Base-by-base conservation (phyloP, 1,140 invertebrate species). In the Planococcus citri region DNA sequence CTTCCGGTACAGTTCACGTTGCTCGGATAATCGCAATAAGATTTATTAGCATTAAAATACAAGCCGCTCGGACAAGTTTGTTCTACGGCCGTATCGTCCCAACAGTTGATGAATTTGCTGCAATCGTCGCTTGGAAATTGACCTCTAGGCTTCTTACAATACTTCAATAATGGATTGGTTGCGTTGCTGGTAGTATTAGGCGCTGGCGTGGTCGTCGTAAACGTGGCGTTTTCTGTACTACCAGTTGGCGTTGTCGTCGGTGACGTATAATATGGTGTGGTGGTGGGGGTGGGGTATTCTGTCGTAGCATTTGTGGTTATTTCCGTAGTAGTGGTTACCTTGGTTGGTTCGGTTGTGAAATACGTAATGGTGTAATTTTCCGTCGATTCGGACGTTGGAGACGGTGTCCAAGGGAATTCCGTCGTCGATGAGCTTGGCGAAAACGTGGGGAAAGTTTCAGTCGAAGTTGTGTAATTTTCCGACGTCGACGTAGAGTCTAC, bases 41-140 rank as follows among this genome's bases (percentile, higher is more conserved):
- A 27, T 25, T 70, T 69, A 20, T 71, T 70, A 38, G 78, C 76
- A 1, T 78, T 82, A 75, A 88, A 88, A 0, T 85, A 74, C 0
- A 88, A 74, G 10, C 83, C 83, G 14, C 76, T 75, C 0, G 85
- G 85, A 73, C 87, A 88, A 12, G 81, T 79, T 74, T 87, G 83
- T 72, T 87, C 86, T 6, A 84, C 78, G 0, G 82, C 84, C 51
- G 81, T 79, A 0, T 84, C 86, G 73, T 87, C 86, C 87, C 86
- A 88, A 72, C 87, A 88, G 74, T 87, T 88, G 0, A 88, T 72
- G 74, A 85, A 88, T 73, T 81, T 83, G 24, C 81, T 82, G 74
- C 87, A 88, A 10, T 78, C 82, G 0, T 79, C 78, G 25, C 83
- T 84, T 0, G 84, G 80, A 71, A 86, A 86, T 74, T 86, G 85